Base-by-base conservation (phyloP, 2,888 invertebrate species). In the Catocala fraxini region DNA sequence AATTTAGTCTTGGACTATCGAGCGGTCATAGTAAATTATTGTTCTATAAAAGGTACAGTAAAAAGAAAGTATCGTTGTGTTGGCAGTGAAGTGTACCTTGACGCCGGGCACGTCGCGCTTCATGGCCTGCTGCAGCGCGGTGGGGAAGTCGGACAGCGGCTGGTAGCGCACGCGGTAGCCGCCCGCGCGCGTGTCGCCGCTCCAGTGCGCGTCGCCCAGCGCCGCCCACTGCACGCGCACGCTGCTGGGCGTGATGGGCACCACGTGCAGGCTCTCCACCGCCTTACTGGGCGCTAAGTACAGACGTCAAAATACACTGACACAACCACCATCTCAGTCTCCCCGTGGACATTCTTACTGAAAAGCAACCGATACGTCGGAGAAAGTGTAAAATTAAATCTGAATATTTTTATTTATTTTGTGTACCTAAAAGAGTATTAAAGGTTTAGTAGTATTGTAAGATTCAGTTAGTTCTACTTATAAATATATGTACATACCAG, bases 181-280 rank as follows among this genome's bases (percentile, higher is more conserved):
- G 43, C 98, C 98, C 0, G 97, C 97, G 72, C 95, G 95, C 10
- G 96, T 95, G 90, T 98, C 98, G 0, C 98, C 98, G 89, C 98
- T 98, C 98, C 98, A 98, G 84, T 96, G 95, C 56, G 95, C 95
- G 58, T 97, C 96, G 71, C 96, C 96, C 39, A 98, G 95, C 3
- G 97, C 95, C 72, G 96, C 95, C 99, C 99, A 99, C 65, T 97
- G 97, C 33, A 99, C 98, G 81, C 97, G 96, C 33, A 99, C 98
- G 84, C 99, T 98, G 49, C 98, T 98, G 6, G 98, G 98, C 9
- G 99, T 99, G 73, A 99, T 98, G 0, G 99, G 99, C 11, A 98
- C 97, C 10, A 99, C 99, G 89, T 97, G 96, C 0, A 99, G 93
- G 52, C 96, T 96, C 34, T 95, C 95, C 0, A 99, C 98, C 0